A percentile compares a stretch with the other conserved stretches of the same genome.
phyloP scores from a whole-genome alignment of 2,113 vertebrate genomes.

The Gambusia affinis region DNA sequence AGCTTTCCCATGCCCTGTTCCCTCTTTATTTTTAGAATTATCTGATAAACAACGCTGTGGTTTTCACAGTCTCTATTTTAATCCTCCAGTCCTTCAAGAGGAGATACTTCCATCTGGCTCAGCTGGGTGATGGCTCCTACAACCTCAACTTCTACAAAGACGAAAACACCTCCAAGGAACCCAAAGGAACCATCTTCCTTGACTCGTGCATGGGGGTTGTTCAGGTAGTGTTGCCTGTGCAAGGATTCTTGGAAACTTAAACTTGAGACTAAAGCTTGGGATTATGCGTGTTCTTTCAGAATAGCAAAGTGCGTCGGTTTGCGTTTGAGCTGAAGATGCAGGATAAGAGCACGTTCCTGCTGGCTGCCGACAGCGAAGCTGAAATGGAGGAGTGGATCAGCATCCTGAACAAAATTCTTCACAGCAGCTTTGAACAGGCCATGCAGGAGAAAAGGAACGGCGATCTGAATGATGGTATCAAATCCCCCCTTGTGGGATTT shows the following conservation, averaged over 20 bases:
- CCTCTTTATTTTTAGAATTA: constrained; percentile 47
- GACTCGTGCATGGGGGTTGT: constrained; percentile 98
- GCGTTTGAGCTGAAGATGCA: constrained; percentile 99
- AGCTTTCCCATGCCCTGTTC: constrained; percentile 54
- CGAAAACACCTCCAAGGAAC: constrained; percentile 97
- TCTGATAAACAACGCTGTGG: constrained; percentile 13
- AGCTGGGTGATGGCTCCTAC: constrained; percentile 97
- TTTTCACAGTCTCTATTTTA: constrained; percentile 31
- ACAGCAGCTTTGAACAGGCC: constrained; percentile 93
- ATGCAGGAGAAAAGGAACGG: constrained; percentile 96
- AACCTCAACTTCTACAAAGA: constrained; percentile 99
- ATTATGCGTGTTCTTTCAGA: constrained; percentile 74
- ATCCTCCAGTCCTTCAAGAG: constrained; percentile 93
- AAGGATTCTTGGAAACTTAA: not conserved
- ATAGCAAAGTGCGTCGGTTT: constrained; percentile 94
- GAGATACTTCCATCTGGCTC: constrained; percentile 96
- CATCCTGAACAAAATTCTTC: constrained; percentile 94
- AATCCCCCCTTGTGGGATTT: not conserved
- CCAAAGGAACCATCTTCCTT: constrained; percentile 98
- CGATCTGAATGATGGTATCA: constrained; percentile 90
- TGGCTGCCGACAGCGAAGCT: constrained; percentile 92
- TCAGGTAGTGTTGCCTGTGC: constrained; percentile 82
- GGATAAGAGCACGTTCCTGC: constrained; percentile 94
- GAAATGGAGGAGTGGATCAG: constrained; percentile 98
- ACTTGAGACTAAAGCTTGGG: not conserved